These are phyloP conservation scores for Hirtodrosophila duncani DNA, from an alignment of 2,888 invertebrate species.

Conservation along the genomic window DNA sequence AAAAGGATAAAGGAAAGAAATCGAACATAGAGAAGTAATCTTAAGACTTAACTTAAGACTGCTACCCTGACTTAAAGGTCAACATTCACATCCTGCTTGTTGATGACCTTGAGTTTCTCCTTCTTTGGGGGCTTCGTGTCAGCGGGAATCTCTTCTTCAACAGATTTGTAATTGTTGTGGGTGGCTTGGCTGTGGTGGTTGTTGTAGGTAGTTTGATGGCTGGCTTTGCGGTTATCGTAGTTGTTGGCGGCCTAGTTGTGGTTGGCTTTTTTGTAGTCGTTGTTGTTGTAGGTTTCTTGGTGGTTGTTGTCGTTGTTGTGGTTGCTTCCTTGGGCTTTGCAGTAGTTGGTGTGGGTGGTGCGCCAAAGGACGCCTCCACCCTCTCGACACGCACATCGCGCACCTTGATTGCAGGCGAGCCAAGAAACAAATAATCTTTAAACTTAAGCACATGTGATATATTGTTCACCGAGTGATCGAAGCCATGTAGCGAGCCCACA, in stretches of 20 bases:
- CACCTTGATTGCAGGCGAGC: conserved; percentile 82
- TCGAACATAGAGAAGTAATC: neutral
- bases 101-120: conserved; percentile 82
- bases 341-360: conserved; percentile 46
- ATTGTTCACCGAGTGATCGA: conserved; percentile 80
- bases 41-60: too few species aligned
- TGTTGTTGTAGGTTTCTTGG: conserved; percentile 48
- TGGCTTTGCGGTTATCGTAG: conserved; percentile 44
- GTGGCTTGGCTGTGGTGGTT: too few species aligned
- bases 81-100: conserved; percentile 79
- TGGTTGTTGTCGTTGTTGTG: conserved; percentile 55
- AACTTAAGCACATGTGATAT: conserved; percentile 85
- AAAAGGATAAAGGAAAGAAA: neutral
- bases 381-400: conserved; percentile 76
- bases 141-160: conserved; percentile 80
- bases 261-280: conserved; percentile 49
- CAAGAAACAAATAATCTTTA: conserved; percentile 83
- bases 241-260: conserved; percentile 37
- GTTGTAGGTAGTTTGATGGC: conserved; percentile 41
- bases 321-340: conserved; percentile 53
- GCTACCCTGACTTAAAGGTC: conserved; percentile 69
- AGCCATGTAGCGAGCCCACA: conserved; percentile 83
- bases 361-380: conserved; percentile 70
- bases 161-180: conserved; percentile 78
- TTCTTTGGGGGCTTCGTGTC: conserved; percentile 80